Evolutionary conservation across 2,797 vertebrate species (phyloP).

Genomic region (Champsocephalus esox): DNA sequence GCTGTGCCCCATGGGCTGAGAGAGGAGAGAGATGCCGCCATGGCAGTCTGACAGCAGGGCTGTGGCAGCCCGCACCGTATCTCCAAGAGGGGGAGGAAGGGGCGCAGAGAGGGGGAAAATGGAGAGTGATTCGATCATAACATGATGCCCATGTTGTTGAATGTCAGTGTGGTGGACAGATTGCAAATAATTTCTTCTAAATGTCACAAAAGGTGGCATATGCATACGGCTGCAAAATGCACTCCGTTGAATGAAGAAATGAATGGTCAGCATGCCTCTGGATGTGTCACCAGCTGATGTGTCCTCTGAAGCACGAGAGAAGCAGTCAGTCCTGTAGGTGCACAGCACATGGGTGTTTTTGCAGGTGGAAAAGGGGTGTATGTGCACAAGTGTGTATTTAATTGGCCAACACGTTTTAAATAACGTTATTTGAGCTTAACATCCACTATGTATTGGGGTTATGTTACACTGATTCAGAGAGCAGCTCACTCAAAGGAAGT

Average conservation of each 20-base stretch:
- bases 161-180: slow-evolving; percentile 63
- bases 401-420: slow-evolving; percentile 28
- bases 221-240: slow-evolving; percentile 60
- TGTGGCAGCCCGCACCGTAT: slow-evolving; percentile 65
- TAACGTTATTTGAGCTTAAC: slow-evolving; percentile 26
- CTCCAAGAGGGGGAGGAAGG: slow-evolving; percentile 39
- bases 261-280: slow-evolving; percentile 51
- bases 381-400: slow-evolving; percentile 15
- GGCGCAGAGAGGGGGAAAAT: neutral
- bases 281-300: slow-evolving; percentile 52
- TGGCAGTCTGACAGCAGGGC: slow-evolving; percentile 76
- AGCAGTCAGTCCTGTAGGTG: slow-evolving; percentile 8
- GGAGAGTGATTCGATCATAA: slow-evolving; percentile 46
- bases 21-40: slow-evolving; percentile 60
- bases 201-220: slow-evolving; percentile 66
- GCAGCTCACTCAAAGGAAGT: slow-evolving; percentile 55
- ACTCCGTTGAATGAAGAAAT: slow-evolving; percentile 44
- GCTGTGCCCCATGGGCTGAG: slow-evolving; percentile 73
- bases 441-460: neutral
- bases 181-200: slow-evolving; percentile 60
- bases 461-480: slow-evolving; percentile 44
- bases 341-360: slow-evolving; percentile 5
- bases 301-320: slow-evolving; percentile 26
- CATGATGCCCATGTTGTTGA: slow-evolving; percentile 56
- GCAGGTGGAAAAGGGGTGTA: neutral